Evolutionary conservation across 2,888 invertebrate genomes (phyloP), one percentile per base, ranked within the genome.

Genomic region (Erynnis tages): DNA sequence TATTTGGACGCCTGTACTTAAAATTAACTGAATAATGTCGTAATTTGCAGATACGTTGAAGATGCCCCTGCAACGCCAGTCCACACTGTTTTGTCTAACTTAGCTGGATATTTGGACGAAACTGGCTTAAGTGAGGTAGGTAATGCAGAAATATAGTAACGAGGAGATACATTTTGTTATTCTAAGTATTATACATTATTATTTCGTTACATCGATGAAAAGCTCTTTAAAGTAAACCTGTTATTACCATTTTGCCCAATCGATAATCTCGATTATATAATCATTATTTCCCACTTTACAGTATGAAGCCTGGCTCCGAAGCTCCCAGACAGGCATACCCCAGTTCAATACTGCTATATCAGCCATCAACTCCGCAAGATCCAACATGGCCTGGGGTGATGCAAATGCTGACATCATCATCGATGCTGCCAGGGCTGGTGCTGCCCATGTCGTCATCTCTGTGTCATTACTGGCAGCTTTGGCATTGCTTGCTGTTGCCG

Each of bases 11-110:
- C n/a, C n/a, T n/a, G n/a, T n/a, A n/a, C n/a, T n/a, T n/a, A n/a
- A n/a, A n/a, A n/a, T n/a, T n/a, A n/a, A n/a, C n/a, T n/a, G n/a
- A n/a, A n/a, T n/a, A n/a, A n/a, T n/a, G n/a, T n/a, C n/a, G n/a
- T n/a, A n/a, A n/a, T n/a, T 59, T 67, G 32, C 56, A 89, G 89
- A 4, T 89, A 82, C 43, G 63, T 84, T 1, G 83, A 82, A 65
- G 83, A 86, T 45, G 61, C 89, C 4, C 89, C 86, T 1, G 58
- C 84, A 0, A 72, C 57, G 2, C 88, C 89, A 1, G 87, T 84
- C 0, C 76, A 84, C 2, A 73, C 75, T 0, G 79, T 71, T 1
- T 55, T 89, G n/a, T 75, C 79, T 1, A 89, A 85, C 52, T 65
- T 89, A 0, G 89, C 89, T 1, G 46, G 73, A 0, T 85, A 87